Evolutionary conservation across 2,113 vertebrate genomes (phyloP), one percentile per base, ranked within the genome.

Genomic region (Helogale parvula): DNA sequence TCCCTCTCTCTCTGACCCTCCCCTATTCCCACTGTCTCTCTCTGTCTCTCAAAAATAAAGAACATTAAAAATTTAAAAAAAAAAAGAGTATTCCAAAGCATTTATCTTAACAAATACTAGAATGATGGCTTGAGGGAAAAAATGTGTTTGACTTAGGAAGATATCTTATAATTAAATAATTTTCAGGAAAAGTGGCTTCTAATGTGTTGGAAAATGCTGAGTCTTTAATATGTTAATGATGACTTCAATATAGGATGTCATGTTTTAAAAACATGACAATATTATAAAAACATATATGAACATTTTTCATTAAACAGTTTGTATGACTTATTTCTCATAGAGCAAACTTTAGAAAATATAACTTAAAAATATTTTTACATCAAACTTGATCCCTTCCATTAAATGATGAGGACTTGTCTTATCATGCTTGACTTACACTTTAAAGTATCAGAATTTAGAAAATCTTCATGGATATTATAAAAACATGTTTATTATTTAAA

Each of bases 361-460:
- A 84, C 41, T 74, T 87, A 86, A 76, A 76, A 90, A 90, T 50
- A 90, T 81, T 91, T 96, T 94, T 93, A 79, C 27, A 83, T 57
- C 38, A 74, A 17, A 52, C 35, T 23, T 88, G 93, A 96, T 95
- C 94, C 94, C 23, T 97, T 96, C 35, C 92, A 95, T 97, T 98
- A 95, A 96, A 93, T 96, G 94, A 97, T 95, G 94, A 97, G 65
- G 69, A 74, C 33, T 47, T 88, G 71, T 63, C 47, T 81, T 54
- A 27, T 38, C 63, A 83, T 81, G 90, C 79, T 94, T 89, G 50
- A 93, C 74, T 93, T 97, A 84, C 1, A 90, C 82, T 96, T 89
- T 89, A 54, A 95, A 97, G 92, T 87, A 97, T 90, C 35, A 92
- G 33, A 84, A 47, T 93, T 93, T 66, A 80, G 31, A 97, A 96